Base-by-base conservation (phyloP, 2,113 vertebrate genomes). In the Bubo scandiacus region DNA sequence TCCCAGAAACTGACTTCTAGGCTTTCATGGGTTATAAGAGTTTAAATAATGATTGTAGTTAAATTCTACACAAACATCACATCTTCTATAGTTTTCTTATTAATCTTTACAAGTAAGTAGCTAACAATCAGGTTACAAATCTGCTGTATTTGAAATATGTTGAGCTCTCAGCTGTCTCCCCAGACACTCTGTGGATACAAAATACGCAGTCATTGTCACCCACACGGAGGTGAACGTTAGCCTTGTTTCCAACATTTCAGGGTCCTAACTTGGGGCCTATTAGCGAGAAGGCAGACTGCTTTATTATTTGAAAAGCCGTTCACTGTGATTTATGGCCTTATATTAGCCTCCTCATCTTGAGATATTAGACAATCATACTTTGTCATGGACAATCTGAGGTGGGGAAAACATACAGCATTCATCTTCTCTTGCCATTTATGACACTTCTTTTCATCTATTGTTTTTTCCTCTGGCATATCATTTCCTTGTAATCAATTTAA, bases 361-460 rank as follows among this genome's bases (percentile, higher is more conserved):
- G 94, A 96, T 96, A 97, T 94, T 97, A 97, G 94, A 95, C 91
- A 93, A 97, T 95, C 96, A 95, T 83, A 96, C 90, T 96, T 94
- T 92, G 90, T 86, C 96, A 79, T 36, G 19, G 73, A 75, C 79
- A 88, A 58, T 88, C 74, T 88, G 45, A 96, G 61, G 84, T 81
- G 78, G 47, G 63, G 55, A 97, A 97, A 96, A 96, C 96, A 95
- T 38, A 80, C 16, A 79, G 40, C 94, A 98, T 98, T 95, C 92
- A 96, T 97, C 96, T 97, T 97, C 67, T 66, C 73, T 80, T 92
- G 87, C 82, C 74, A 73, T 81, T 74, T 61, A 91, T 67, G 92
- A 94, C 94, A 93, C 79, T 57, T 92, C 82, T 92, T 94, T 92
- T 90, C 86, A 93, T 95, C 94, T 94, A 80, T 62, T 92, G 92